Conservation (phyloP, 2,113 vertebrate genomes). For the Phoxinus phoxinus region DNA sequence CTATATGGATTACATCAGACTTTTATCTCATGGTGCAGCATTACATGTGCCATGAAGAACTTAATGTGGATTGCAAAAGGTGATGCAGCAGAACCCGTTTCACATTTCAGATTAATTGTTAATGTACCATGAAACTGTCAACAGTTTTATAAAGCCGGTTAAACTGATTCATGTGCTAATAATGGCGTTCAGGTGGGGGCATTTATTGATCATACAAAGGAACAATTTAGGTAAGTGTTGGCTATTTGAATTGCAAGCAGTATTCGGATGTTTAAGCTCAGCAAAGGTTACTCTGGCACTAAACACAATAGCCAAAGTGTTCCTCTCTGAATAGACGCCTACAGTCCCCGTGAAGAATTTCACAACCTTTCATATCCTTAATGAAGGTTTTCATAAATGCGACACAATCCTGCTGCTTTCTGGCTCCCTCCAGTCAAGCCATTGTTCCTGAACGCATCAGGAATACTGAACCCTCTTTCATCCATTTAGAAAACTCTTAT, state of each 20-base stretch:
- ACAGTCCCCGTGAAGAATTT: slow-evolving; percentile 20
- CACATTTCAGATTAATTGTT: slow-evolving; percentile 22
- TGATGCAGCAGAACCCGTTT: background rate
- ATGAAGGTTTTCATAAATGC: slow-evolving; percentile 55
- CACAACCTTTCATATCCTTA: slow-evolving; percentile 52
- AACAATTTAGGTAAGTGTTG: slow-evolving; percentile 43
- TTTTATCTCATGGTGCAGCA: background rate
- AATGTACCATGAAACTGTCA: slow-evolving; percentile 17
- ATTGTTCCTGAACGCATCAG: slow-evolving; percentile 32
- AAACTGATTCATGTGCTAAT: slow-evolving; percentile 41
- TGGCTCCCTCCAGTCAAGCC: slow-evolving; percentile 36
- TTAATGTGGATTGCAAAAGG: background rate
- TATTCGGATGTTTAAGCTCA: slow-evolving; percentile 23
- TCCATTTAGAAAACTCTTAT: slow-evolving; percentile 46
- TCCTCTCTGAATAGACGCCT: slow-evolving; percentile 5
- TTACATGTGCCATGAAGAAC: slow-evolving; percentile 1
- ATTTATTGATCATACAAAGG: slow-evolving; percentile 38
- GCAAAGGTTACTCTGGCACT: slow-evolving; percentile 21
- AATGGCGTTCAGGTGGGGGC: background rate
- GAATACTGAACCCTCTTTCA: slow-evolving; percentile 23
- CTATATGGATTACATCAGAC: background rate
- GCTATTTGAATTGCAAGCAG: slow-evolving; percentile 19
- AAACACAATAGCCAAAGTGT: slow-evolving; percentile 13
- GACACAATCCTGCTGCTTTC: slow-evolving; percentile 49
- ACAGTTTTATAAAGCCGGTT: slow-evolving; percentile 18